A percentile compares a stretch with the other conserved stretches of the same genome.
phyloP scores from a whole-genome alignment of 2,888 invertebrate species.

The Saturnia pavonia region DNA sequence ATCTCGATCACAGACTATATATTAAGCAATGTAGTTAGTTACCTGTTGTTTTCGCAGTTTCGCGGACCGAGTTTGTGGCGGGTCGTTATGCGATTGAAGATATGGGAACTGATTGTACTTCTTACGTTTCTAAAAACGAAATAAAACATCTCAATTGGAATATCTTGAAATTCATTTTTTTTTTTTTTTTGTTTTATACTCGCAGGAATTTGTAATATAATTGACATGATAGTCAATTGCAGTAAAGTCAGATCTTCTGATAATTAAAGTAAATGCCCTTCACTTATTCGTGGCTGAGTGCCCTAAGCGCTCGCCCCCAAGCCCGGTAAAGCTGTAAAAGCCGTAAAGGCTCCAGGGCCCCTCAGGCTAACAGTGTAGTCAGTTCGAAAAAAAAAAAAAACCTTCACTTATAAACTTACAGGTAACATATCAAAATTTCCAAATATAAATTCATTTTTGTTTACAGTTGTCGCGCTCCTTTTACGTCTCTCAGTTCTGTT shows the following conservation, averaged over 20 bases:
- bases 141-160: slow-evolving; percentile 5
- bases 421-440: slow-evolving; percentile 70
- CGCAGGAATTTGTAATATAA: background rate
- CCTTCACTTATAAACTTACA: slow-evolving; percentile 51
- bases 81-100: slow-evolving; percentile 69
- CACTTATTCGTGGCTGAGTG: no score
- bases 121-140: slow-evolving; percentile 69
- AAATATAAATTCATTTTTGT: slow-evolving; percentile 69
- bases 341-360: no score
- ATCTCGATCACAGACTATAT: no score
- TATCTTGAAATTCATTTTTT: background rate
- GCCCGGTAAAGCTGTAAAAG: no score
- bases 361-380: no score
- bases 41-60: slow-evolving; percentile 83
- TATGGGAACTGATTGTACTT: slow-evolving; percentile 75
- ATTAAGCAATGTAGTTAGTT: slow-evolving; percentile 19
- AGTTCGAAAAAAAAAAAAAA: no score
- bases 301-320: no score
- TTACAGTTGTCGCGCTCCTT: slow-evolving; percentile 64
- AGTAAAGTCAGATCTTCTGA: background rate
- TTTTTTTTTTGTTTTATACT: background rate
- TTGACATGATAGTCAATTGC: no score
- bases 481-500: slow-evolving; percentile 71
- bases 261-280: no score
- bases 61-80: slow-evolving; percentile 79